Base-by-base conservation (phyloP, 2,113 vertebrate genomes). In the Hydrolagus affinis region DNA sequence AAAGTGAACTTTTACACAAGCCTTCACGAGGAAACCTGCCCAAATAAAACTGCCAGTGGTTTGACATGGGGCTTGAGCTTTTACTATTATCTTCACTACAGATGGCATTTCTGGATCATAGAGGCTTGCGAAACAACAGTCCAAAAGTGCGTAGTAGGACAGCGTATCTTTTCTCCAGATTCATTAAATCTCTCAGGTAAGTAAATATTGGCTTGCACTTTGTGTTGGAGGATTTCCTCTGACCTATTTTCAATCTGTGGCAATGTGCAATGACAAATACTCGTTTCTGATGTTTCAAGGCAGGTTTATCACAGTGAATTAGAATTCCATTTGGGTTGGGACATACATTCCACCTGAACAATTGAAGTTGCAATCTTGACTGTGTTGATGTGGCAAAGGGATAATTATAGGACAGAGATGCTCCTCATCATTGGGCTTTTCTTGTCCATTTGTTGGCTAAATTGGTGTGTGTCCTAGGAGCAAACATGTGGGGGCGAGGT, bases 41-140 rank as follows among this genome's bases (percentile, higher is more conserved):
- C 21, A 21, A 68, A 69, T 64, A 15, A 28, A n/a, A n/a, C n/a
- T n/a, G n/a, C n/a, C 56, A 19, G 32, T 32, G 21, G 30, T 62
- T 25, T 60, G 60, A 59, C 57, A 14, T 28, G 0, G 4, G 17
- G 23, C 14, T 70, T 70, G 69, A 17, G 66, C 32, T 83, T 76
- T 70, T 12, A 57, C 90, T 86, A 89, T 6, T 80, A 87, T 85
- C 25, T 89, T 87, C 77, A 71, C 88, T 89, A 75, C 91, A 99
- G 97, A 98, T 99, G 96, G 97, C 97, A 17, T 99, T 99, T 89
- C 93, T 99, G 91, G 98, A 99, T 92, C 97, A 97, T 7, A 92
- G 98, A 86, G 98, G 98, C 78, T 93, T 99, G 91, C 96, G 98
- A 72, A 95, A 99, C 93, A 91, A 92, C 87, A 98, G 95, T 90